These are phyloP conservation scores for Megalops cyprinoides DNA, from an alignment of 2,797 vertebrate species.

Conservation along the genomic window DNA sequence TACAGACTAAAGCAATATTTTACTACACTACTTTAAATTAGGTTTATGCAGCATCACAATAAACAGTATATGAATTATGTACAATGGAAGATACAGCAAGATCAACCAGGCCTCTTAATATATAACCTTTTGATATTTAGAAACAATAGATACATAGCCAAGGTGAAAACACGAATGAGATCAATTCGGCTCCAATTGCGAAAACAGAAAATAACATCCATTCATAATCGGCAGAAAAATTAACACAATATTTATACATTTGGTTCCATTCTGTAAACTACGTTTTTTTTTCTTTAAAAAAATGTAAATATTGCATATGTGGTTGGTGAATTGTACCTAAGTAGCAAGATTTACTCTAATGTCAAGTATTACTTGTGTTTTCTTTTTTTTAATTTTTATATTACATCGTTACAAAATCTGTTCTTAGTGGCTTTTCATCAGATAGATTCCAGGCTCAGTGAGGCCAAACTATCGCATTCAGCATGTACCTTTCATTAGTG, in stretches of 20 bases:
- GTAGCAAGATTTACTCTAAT: constrained; percentile 73
- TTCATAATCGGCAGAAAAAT: constrained; percentile 68
- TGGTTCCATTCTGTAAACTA: constrained; percentile 98
- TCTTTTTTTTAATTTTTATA: constrained; percentile 61
- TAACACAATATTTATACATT: constrained; percentile 89
- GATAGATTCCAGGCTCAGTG: constrained; percentile 63
- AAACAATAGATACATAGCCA: constrained; percentile 83
- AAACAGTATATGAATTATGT: constrained; percentile 89
- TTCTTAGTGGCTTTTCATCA: constrained; percentile 73
- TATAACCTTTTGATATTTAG: constrained; percentile 87
- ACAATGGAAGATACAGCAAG: constrained; percentile 93
- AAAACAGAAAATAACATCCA: constrained; percentile 91
- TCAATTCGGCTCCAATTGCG: constrained; percentile 84
- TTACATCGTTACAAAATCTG: constrained; percentile 74
- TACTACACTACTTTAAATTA: constrained; percentile 86
- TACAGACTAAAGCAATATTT: constrained; percentile 92
- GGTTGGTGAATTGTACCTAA: constrained; percentile 90
- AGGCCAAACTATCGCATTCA: constrained; percentile 70
- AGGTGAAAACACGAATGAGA: constrained; percentile 92
- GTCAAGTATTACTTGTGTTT: constrained; percentile 70
- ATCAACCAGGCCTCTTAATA: constrained; percentile 81
- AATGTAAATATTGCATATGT: constrained; percentile 99
- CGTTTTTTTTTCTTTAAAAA: constrained; percentile 76
- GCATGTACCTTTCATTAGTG: constrained; percentile 81
- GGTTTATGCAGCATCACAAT: constrained; percentile 86